Evolutionary conservation across 2,797 vertebrate species (phyloP), one percentile per base, ranked within the genome.

Genomic region (Lagocephalus sceleratus): DNA sequence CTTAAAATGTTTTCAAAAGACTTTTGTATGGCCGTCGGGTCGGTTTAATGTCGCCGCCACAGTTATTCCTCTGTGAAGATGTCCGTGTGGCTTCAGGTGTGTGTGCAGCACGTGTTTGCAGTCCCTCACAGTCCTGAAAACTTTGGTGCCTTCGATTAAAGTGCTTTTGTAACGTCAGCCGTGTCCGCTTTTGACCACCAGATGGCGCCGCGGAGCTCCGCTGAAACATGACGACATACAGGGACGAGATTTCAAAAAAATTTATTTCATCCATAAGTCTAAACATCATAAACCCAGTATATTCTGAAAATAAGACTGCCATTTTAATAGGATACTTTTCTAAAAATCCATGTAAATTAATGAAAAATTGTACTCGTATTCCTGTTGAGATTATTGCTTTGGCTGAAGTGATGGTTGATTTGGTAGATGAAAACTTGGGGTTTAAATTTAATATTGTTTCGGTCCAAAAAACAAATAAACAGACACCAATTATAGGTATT

Each of bases 221-320:
- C 23, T 5, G 39, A 12, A 32, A 45, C 32, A 52, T 7, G 8
- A 39, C 14, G 0, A 29, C 16, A 50, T 32, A 42, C 41, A 40
- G 1, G 23, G 16, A 23, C 44, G 51, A 47, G 58, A 63, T 76
- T 73, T 71, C 52, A 76, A 61, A 22, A 29, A 35, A 47, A 82
- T 91, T 91, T 86, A 89, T 89, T 91, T 90, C 57, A 87, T 88
- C 86, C 81, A 83, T 78, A 87, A 88, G 77, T 83, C 77, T 84
- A 88, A 86, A 88, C 78, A 85, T 85, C 90, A 90, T 81, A 69
- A 87, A 72, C 66, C 72, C 77, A 80, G 76, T 72, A 56, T 75
- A 83, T 78, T 79, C 82, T 73, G n/a, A n/a, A 19, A 19, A 42
- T 19, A 19, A 42, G 9, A 42, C 16, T 64, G 75, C 57, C n/a